Evolutionary conservation across 2,888 invertebrate genomes (phyloP).

Genomic region (Phortica okadai): DNA sequence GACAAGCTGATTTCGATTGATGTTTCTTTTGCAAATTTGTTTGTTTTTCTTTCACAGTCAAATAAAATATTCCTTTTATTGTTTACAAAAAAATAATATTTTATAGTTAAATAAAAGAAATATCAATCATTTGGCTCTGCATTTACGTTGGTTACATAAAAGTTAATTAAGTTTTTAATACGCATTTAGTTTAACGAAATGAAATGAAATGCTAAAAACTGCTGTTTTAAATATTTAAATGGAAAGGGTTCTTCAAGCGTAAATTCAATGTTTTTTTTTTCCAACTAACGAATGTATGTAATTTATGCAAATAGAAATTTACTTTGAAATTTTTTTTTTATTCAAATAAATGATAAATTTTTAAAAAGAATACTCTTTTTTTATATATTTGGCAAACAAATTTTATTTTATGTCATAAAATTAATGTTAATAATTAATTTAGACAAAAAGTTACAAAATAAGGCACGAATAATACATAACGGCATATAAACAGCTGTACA

Average conservation of each 20-base stretch:
- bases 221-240: slow-evolving; percentile 3
- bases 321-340: background rate
- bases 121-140: slow-evolving; percentile 39
- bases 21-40: slow-evolving; percentile 48
- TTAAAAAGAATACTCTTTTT: background rate
- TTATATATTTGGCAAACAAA: background rate
- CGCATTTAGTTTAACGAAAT: background rate
- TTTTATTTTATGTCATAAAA: background rate
- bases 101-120: slow-evolving; percentile 30
- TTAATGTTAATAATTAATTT: background rate
- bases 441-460: slow-evolving; percentile 34
- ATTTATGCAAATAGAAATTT: background rate
- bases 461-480: slow-evolving; percentile 29
- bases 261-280: background rate
- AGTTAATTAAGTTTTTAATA: slow-evolving; percentile 20
- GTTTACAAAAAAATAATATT: slow-evolving; percentile 3
- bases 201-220: background rate
- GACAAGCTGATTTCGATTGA: slow-evolving; percentile 46
- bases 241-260: slow-evolving; percentile 4
- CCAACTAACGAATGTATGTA: background rate
- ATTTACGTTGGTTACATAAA: slow-evolving; percentile 1
- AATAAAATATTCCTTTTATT: slow-evolving; percentile 23
- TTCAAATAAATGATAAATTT: background rate
- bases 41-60: slow-evolving; percentile 3
- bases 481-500: background rate